Percentiles rank a stretch among this genome's conserved stretches.
Conservation (phyloP, 2,113 vertebrate genomes). For the Neofelis nebulosa region DNA sequence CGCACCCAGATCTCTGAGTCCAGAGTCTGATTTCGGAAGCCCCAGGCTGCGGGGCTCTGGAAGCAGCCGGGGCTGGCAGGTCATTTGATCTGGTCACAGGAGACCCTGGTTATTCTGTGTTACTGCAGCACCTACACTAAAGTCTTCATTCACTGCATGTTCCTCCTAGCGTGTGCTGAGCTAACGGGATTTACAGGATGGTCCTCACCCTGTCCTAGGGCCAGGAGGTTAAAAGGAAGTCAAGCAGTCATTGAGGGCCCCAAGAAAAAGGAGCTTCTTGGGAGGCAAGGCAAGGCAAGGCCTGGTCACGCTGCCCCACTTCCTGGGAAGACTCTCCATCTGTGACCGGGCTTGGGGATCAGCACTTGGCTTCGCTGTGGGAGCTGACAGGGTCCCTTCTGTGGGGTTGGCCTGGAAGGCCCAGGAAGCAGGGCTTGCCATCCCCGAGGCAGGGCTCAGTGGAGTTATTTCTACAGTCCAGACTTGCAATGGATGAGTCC, state of each 20-base stretch:
- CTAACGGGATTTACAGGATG: background rate
- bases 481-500: conserved; percentile 85
- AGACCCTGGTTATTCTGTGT: background rate
- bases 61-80: background rate
- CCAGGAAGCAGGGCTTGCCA: background rate
- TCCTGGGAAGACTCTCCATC: background rate
- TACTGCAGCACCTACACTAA: background rate
- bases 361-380: background rate
- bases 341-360: background rate
- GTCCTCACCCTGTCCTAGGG: background rate
- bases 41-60: background rate
- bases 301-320: background rate
- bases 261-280: background rate
- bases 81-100: background rate
- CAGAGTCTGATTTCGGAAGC: background rate
- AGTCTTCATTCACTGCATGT: background rate
- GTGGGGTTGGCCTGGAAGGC: background rate
- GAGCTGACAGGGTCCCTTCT: background rate
- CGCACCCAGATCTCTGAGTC: background rate
- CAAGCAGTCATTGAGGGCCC: background rate
- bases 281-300: background rate
- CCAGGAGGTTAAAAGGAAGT: background rate
- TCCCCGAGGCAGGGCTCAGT: conserved; percentile 5
- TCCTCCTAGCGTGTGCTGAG: background rate
- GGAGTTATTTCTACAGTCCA: conserved; percentile 55